A percentile compares a stretch with the other conserved stretches of the same genome.
These are phyloP conservation scores for Therioaphis trifolii DNA, from an alignment of 2,888 invertebrate species.

Conservation along the genomic window DNA sequence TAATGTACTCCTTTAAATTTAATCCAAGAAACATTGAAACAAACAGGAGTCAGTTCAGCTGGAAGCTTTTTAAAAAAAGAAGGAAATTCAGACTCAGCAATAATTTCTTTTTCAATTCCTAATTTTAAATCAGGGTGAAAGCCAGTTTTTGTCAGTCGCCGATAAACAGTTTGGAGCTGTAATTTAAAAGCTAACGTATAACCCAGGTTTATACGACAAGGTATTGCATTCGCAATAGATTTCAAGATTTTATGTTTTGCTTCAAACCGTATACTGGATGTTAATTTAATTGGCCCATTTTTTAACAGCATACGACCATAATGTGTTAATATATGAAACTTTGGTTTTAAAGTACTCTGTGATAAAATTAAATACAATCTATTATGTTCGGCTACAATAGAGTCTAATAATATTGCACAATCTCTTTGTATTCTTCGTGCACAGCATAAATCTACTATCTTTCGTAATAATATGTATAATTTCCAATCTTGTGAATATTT, in stretches of 20 bases:
- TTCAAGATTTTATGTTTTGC: not conserved
- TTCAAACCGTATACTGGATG: no score
- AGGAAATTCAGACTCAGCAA: not conserved
- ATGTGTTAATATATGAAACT: not conserved
- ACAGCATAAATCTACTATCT: not conserved
- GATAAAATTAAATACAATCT: slow-evolving; percentile 8
- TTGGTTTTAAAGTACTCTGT: slow-evolving; percentile 23
- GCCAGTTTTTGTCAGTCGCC: no score
- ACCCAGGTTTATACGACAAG: not conserved
- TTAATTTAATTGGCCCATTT: slow-evolving; percentile 8
- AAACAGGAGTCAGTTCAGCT: not conserved
- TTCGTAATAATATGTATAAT: not conserved
- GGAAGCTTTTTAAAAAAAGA: not conserved
- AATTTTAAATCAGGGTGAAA: no score
- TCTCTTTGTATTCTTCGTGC: not conserved
- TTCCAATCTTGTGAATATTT: not conserved
- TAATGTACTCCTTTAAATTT: not conserved
- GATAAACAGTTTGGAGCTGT: slow-evolving; percentile 9
- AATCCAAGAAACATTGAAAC: not conserved
- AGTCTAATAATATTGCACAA: slow-evolving; percentile 1
- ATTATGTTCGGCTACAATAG: not conserved
- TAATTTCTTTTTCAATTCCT: not conserved
- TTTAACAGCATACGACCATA: not conserved
- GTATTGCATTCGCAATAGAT: not conserved
- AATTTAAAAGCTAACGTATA: not conserved